Evolutionary conservation across 2,113 vertebrate species (phyloP), one percentile per base, ranked within the genome.

Genomic region (Rhabdomys dilectus): DNA sequence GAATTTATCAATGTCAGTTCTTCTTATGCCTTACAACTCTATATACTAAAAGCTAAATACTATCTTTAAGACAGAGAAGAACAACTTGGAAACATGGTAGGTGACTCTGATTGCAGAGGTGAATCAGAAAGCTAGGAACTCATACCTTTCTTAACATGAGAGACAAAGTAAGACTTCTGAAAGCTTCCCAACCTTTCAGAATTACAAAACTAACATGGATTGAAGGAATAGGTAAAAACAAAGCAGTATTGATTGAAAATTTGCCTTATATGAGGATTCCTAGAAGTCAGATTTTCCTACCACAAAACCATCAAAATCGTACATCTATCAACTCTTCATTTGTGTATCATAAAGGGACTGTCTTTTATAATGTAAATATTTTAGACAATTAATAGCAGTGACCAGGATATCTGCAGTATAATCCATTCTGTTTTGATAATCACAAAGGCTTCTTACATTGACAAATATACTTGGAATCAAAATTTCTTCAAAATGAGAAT

Each of bases 21-120:
- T 31, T 56, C 16, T 53, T 72, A 70, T 24, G 7, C 16, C 13
- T 36, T 7, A 80, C 3, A 92, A 48, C 56, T 60, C 39, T 26
- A 26, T 77, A 15, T 51, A 60, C 13, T 24, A 84, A 34, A 19
- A 85, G 5, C 7, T 1, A 73, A 82, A 78, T 13, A 6, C 34
- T 34, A 1, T 4, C 77, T 70, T 42, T 7, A 31, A 72, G 22
- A 3, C 45, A 76, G 58, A 60, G n/a, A 58, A 72, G 42, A 88
- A 4, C 16, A 31, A 92, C 4, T 16, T 39, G 34, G 73, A 72
- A 0, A 12, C 0, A 3, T 16, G 48, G 3, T 3, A 3, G 29
- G 34, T 0, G 53, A 36, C 15, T 31, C 24, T 70, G 26, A 3
- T 82, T 53, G 5, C 42, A 53, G 26, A 8, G 62, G 0, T 34